Percentiles rank a stretch among this genome's conserved stretches.
Conservation (phyloP, 2,888 invertebrate genomes). For the Hyposoter dolosus region DNA sequence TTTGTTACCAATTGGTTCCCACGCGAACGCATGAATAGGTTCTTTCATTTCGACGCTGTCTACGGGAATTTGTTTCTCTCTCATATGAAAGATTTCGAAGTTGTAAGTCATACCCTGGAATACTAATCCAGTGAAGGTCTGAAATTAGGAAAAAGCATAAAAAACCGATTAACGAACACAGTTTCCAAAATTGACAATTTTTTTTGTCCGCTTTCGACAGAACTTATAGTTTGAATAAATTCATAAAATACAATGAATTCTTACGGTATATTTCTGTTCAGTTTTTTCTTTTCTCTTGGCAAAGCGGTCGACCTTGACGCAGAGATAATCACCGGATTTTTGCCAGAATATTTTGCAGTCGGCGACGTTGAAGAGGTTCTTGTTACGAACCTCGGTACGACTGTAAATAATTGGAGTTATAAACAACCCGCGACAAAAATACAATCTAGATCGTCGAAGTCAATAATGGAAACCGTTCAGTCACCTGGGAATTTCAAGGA, state of each 20-base stretch:
- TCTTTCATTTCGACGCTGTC: conserved; percentile 98
- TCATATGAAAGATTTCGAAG: conserved; percentile 99
- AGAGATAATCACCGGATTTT: conserved; percentile 98
- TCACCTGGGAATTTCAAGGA: conserved; percentile 95
- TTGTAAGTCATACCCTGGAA: conserved; percentile 96
- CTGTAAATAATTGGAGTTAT: conserved; percentile 74
- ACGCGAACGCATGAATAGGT: conserved; percentile 96
- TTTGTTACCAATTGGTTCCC: conserved; percentile 98
- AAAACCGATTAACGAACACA: neutral
- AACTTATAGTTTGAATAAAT: no score
- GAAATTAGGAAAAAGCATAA: neutral
- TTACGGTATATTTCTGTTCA: conserved; percentile 95
- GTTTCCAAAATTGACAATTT: neutral
- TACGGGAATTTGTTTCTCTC: conserved; percentile 98
- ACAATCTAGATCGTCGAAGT: neutral
- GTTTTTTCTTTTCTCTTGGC: conserved; percentile 97
- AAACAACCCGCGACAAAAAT: neutral
- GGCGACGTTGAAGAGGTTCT: conserved; percentile 98
- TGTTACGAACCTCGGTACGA: conserved; percentile 94
- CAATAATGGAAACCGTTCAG: conserved; percentile 31
- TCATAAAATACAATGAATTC: conserved; percentile 71
- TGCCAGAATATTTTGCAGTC: conserved; percentile 99
- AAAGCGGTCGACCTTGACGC: conserved; percentile 96
- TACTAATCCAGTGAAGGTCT: conserved; percentile 41
- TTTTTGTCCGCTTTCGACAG: neutral